These are phyloP conservation scores for Stenurella melanura DNA, from an alignment of 2,888 invertebrate species.

Conservation along the genomic window DNA sequence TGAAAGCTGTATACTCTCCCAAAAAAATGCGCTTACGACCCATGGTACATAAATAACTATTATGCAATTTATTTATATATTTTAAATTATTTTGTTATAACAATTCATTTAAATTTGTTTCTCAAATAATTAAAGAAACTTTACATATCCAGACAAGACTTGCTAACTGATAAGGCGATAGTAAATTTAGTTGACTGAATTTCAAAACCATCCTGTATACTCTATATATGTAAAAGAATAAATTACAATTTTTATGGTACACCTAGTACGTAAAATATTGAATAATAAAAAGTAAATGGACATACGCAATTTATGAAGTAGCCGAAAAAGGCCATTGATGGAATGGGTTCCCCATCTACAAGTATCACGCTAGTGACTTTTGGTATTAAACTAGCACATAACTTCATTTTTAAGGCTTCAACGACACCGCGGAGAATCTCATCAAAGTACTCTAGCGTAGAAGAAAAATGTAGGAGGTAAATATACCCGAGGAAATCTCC, in stretches of 20 bases:
- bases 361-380: neutral
- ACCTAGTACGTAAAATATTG: neutral
- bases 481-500: slow-evolving; percentile 2
- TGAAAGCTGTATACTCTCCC: no score
- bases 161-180: no score
- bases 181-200: no score
- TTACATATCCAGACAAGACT: no score
- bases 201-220: no score
- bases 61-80: no score
- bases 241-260: neutral
- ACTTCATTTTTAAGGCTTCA: neutral
- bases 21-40: no score
- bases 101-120: no score
- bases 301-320: neutral
- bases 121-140: no score
- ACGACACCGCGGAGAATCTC: neutral
- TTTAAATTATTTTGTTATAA: no score
- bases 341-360: neutral
- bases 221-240: no score
- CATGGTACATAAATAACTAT: no score
- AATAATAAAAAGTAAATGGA: neutral
- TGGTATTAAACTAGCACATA: neutral
- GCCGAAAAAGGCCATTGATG: neutral
- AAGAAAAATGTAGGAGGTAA: neutral
- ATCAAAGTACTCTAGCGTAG: neutral